A percentile compares a stretch with the other conserved stretches of the same genome.
Evolutionary conservation across 2,797 vertebrate species (phyloP).

Genomic region (Salarias fasciatus): DNA sequence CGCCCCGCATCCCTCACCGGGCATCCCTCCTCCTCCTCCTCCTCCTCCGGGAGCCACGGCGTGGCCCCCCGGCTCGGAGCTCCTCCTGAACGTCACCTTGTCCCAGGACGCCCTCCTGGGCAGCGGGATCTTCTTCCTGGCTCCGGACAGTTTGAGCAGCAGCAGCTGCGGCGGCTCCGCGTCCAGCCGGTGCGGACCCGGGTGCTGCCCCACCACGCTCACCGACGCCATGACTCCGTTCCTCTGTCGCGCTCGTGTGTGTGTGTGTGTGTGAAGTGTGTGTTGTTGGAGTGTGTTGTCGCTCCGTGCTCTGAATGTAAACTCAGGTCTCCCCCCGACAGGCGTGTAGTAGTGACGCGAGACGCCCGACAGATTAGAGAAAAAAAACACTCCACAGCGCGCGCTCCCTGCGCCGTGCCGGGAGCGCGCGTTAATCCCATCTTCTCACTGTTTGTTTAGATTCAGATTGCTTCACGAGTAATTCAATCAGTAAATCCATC

Average conservation of each 20-base stretch:
- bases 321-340: slow-evolving; percentile 63
- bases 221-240: slow-evolving; percentile 78
- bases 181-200: slow-evolving; percentile 77
- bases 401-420: slow-evolving; percentile 41
- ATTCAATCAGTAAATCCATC: too few species aligned
- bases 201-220: slow-evolving; percentile 81
- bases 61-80: background rate
- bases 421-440: slow-evolving; percentile 59
- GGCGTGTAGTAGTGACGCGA: slow-evolving; percentile 70
- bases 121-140: slow-evolving; percentile 69
- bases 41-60: slow-evolving; percentile 8
- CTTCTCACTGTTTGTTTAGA: background rate
- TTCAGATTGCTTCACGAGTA: too few species aligned
- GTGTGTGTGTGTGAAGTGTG: slow-evolving; percentile 31
- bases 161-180: slow-evolving; percentile 80
- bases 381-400: slow-evolving; percentile 24
- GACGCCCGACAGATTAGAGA: slow-evolving; percentile 49
- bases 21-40: slow-evolving; percentile 4
- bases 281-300: slow-evolving; percentile 36
- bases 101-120: slow-evolving; percentile 66
- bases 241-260: slow-evolving; percentile 19
- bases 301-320: slow-evolving; percentile 70
- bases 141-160: slow-evolving; percentile 70
- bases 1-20: slow-evolving; percentile 47
- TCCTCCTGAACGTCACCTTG: slow-evolving; percentile 62